These are phyloP conservation scores for Cochlearius cochlearius DNA, from an alignment of 2,113 vertebrate genomes.

Conservation along the genomic window DNA sequence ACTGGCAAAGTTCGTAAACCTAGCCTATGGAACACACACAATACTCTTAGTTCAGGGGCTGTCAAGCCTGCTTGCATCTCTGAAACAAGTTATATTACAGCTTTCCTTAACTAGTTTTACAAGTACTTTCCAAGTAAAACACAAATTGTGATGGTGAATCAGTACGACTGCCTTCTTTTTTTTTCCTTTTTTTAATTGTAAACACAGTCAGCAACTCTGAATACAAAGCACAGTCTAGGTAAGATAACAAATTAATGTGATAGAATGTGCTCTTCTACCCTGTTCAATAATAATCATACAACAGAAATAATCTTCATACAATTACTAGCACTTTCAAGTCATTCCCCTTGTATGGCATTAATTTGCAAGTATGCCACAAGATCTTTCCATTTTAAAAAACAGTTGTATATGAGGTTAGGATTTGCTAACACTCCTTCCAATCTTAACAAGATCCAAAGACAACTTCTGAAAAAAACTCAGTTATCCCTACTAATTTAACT, in stretches of 20 bases:
- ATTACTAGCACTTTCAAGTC: background rate
- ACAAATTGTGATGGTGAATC: background rate
- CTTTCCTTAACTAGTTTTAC: background rate
- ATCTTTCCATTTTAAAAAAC: background rate
- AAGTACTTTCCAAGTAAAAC: background rate
- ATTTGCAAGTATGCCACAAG: background rate
- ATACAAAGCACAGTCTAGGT: background rate
- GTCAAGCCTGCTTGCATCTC: background rate
- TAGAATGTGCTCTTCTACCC: background rate
- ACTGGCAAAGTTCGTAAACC: background rate
- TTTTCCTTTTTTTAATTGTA: background rate
- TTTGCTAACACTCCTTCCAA: background rate
- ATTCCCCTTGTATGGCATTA: background rate
- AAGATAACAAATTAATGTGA: background rate
- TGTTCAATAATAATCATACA: background rate
- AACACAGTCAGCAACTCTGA: background rate
- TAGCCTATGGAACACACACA: background rate
- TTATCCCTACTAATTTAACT: background rate
- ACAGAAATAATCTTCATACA: background rate
- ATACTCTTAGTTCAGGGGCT: background rate
- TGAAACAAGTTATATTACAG: background rate
- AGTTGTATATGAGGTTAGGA: background rate
- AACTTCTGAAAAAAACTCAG: background rate
- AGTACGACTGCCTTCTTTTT: background rate
- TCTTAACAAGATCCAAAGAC: background rate